phyloP scores from a whole-genome alignment of 1,140 invertebrate species.

The Paramacrobiotus metropolitanus region DNA sequence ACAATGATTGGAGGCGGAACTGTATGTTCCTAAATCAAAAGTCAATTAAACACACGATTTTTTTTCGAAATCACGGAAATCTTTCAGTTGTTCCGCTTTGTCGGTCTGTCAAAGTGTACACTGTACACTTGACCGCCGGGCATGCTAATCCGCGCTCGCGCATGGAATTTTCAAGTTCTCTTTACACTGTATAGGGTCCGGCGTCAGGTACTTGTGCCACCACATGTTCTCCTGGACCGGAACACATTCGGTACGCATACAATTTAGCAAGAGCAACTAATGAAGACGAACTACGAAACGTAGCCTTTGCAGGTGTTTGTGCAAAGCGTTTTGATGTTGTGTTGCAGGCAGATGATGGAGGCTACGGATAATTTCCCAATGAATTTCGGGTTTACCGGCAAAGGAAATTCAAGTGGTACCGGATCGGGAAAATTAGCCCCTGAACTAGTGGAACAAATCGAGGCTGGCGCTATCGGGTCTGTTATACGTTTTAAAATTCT shows the following conservation, averaged over 20 bases:
- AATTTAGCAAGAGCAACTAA: background rate
- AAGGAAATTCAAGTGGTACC: slow-evolving; percentile 19
- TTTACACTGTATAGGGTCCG: slow-evolving; percentile 14
- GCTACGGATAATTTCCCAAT: slow-evolving; percentile 22
- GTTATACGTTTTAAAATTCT: slow-evolving; percentile 4
- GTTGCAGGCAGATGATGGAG: slow-evolving; percentile 21
- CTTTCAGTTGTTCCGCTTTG: too few species aligned
- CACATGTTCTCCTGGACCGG: slow-evolving; percentile 23
- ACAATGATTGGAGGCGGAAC: slow-evolving; percentile 24
- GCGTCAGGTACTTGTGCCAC: slow-evolving; percentile 22
- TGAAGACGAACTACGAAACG: background rate
- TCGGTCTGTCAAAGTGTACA: too few species aligned
- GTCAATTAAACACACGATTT: background rate
- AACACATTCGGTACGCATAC: slow-evolving; percentile 21
- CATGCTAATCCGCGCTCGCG: too few species aligned
- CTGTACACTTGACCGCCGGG: too few species aligned
- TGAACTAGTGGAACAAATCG: slow-evolving; percentile 21
- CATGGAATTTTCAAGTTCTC: background rate
- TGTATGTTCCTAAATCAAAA: background rate
- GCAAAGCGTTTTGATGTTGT: too few species aligned
- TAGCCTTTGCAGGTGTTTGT: background rate
- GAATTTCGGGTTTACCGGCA: slow-evolving; percentile 24
- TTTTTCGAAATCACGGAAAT: too few species aligned
- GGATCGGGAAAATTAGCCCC: slow-evolving; percentile 12
- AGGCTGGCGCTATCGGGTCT: slow-evolving; percentile 23